phyloP scores from a whole-genome alignment of 92 coral and sea anemone genomes.

The Epizoanthus illoricatus region DNA sequence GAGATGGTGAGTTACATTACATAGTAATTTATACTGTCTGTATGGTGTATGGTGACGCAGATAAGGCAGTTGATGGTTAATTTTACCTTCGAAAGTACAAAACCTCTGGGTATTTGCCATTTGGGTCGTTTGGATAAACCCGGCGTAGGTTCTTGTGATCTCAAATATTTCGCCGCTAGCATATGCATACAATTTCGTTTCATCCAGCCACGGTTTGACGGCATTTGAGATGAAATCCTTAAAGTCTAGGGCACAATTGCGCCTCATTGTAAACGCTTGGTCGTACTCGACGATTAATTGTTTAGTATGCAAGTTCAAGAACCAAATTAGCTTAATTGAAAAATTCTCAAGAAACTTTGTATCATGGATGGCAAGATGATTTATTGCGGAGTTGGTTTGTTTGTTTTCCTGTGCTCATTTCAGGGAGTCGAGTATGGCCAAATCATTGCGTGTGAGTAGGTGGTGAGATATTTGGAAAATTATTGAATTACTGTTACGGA shows the following conservation, averaged over 20 bases:
- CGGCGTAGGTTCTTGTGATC: background rate
- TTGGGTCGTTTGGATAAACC: no score
- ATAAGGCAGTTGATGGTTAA: constrained; percentile 1
- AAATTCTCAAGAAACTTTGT: background rate
- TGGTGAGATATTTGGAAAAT: constrained; percentile 27
- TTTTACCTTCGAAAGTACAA: background rate
- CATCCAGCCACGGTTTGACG: background rate
- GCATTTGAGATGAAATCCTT: background rate
- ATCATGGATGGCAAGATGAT: background rate
- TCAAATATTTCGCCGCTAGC: background rate
- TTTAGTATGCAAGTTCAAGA: background rate
- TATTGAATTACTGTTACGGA: constrained; percentile 34
- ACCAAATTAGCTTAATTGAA: background rate
- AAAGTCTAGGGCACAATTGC: background rate
- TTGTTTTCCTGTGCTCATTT: background rate
- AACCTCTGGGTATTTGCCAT: background rate
- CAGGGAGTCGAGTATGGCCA: background rate
- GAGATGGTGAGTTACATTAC: constrained; percentile 62
- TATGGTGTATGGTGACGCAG: background rate
- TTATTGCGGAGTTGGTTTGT: background rate
- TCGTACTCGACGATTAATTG: background rate
- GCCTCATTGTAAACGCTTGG: background rate
- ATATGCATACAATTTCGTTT: background rate
- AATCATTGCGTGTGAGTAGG: constrained; percentile 7
- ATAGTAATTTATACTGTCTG: constrained; percentile 1